Evolutionary conservation across 2,113 vertebrate genomes (phyloP).

Genomic region (Nymphicus hollandicus): DNA sequence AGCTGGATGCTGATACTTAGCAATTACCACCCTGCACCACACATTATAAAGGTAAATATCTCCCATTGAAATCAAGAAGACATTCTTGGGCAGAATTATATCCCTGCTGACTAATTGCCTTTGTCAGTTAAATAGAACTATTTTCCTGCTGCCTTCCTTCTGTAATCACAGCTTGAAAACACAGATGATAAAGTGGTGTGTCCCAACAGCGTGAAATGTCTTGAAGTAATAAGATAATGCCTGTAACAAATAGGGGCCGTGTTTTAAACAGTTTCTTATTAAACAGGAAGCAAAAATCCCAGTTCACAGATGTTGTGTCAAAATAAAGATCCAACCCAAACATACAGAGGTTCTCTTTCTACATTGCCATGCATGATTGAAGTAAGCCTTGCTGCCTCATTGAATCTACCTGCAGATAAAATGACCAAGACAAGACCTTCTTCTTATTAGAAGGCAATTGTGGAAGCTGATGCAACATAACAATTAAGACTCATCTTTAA

Average conservation of each 20-base stretch:
- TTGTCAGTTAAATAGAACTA: conserved; percentile 50
- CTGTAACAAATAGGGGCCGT: neutral
- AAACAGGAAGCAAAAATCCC: neutral
- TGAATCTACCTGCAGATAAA: neutral
- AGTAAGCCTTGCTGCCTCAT: neutral
- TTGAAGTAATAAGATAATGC: neutral
- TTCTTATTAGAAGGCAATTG: neutral
- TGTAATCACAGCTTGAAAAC: conserved; percentile 54
- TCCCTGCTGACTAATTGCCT: conserved; percentile 67
- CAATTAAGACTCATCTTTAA: neutral
- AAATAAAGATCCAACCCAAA: neutral
- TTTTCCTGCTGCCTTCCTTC: conserved; percentile 54
- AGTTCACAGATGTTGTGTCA: neutral
- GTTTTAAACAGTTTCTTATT: neutral
- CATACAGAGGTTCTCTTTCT: neutral
- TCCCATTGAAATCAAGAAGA: conserved; percentile 40
- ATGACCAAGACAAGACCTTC: neutral
- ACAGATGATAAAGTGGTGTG: conserved; percentile 25
- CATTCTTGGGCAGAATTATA: conserved; percentile 46
- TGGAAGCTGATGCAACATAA: neutral
- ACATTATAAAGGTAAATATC: conserved; percentile 60
- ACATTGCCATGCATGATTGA: neutral
- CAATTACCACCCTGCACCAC: conserved; percentile 19
- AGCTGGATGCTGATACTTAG: conserved; percentile 42
- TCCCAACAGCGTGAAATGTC: conserved; percentile 47